phyloP scores from a whole-genome alignment of 2,888 invertebrate genomes.

The Trichopria drosophilae region DNA sequence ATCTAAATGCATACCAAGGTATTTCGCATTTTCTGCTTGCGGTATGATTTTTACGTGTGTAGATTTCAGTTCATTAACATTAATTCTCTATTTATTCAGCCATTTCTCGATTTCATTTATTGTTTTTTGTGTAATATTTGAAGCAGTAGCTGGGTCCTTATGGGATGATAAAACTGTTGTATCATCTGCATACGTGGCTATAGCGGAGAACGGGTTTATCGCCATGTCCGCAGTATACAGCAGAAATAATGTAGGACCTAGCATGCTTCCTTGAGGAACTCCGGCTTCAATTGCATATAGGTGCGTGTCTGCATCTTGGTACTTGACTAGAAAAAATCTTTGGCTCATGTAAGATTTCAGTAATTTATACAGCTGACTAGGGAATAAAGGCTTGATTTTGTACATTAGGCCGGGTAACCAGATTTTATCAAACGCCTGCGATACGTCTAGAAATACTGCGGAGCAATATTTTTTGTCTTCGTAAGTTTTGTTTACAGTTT shows the following conservation, averaged over 20 bases:
- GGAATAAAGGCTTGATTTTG: too few relatives aligned
- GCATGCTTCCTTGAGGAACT: slow-evolving; percentile 30
- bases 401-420: background rate
- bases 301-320: background rate
- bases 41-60: slow-evolving; percentile 20
- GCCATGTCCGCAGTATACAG: slow-evolving; percentile 31
- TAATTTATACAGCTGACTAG: too few relatives aligned
- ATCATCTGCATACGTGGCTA: too few relatives aligned
- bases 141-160: too few relatives aligned
- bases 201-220: slow-evolving; percentile 11
- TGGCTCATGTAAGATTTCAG: too few relatives aligned
- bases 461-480: too few relatives aligned
- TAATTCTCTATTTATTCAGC: slow-evolving; percentile 32
- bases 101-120: too few relatives aligned
- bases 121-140: too few relatives aligned
- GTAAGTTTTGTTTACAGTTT: too few relatives aligned
- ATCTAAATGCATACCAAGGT: slow-evolving; percentile 32
- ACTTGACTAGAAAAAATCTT: too few relatives aligned
- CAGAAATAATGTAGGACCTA: slow-evolving; percentile 27
- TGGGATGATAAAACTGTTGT: slow-evolving; percentile 24
- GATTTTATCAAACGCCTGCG: too few relatives aligned
- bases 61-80: slow-evolving; percentile 35
- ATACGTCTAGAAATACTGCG: too few relatives aligned
- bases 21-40: slow-evolving; percentile 19
- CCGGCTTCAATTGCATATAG: slow-evolving; percentile 2